Conservation (phyloP, 1,140 invertebrate species). For the Drosophila virilis region DNA sequence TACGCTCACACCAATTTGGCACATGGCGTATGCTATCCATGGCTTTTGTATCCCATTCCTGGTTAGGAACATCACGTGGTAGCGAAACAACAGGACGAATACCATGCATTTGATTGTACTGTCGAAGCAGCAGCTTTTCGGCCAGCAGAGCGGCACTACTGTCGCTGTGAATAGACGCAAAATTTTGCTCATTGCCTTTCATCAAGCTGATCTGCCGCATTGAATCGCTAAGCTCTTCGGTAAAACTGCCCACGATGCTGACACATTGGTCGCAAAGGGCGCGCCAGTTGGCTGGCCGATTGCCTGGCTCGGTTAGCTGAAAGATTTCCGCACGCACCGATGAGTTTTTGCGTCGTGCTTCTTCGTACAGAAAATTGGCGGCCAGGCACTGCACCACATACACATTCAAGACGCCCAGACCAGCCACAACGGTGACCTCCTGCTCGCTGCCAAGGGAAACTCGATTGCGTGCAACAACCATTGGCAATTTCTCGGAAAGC, state of each 20-base stretch:
- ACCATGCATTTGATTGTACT: constrained; percentile 85
- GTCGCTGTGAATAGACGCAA: constrained; percentile 25
- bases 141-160: constrained; percentile 53
- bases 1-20: constrained; percentile 80
- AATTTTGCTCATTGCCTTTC: constrained; percentile 41
- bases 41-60: constrained; percentile 7
- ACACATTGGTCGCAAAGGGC: constrained; percentile 87
- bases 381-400: constrained; percentile 89
- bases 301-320: constrained; percentile 88
- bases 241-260: constrained; percentile 87
- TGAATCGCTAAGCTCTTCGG: constrained; percentile 86
- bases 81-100: constrained; percentile 68
- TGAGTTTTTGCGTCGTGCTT: constrained; percentile 30
- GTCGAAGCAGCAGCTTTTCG: constrained; percentile 72
- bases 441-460: constrained; percentile 17
- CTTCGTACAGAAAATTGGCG: constrained; percentile 88
- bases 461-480: constrained; percentile 85
- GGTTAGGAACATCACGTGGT: background rate
- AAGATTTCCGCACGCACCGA: constrained; percentile 87
- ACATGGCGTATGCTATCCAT: constrained; percentile 43
- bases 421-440: constrained; percentile 85
- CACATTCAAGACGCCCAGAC: constrained; percentile 85
- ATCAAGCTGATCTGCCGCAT: constrained; percentile 83
- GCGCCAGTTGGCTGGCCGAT: constrained; percentile 92
- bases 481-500: constrained; percentile 88